Conservation (phyloP, 1,140 invertebrate genomes). For the Lepidurus apus region DNA sequence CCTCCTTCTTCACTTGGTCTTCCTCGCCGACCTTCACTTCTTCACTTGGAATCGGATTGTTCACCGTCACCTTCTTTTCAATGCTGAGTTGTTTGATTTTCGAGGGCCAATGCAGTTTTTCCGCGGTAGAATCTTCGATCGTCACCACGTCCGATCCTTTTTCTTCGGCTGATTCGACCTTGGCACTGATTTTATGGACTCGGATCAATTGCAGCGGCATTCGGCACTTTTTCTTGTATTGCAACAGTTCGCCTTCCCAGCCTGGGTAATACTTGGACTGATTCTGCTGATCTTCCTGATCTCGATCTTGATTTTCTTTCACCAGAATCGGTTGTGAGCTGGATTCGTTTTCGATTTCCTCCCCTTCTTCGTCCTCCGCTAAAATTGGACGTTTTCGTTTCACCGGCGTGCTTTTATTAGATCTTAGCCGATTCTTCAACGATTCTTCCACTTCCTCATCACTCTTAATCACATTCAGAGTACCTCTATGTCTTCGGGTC, state of each 20-base stretch:
- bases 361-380: background rate
- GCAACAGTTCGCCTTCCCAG: conserved; percentile 73
- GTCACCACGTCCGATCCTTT: conserved; percentile 37
- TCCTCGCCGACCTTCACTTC: background rate
- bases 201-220: conserved; percentile 71
- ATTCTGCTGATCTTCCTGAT: conserved; percentile 40
- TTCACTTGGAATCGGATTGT: background rate
- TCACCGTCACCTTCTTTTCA: background rate
- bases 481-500: background rate
- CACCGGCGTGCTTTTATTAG: background rate
- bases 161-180: conserved; percentile 18
- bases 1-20: background rate
- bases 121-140: background rate
- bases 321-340: background rate
- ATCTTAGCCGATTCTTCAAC: background rate
- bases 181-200: conserved; percentile 46
- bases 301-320: background rate
- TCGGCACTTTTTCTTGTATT: conserved; percentile 69
- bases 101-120: too few relatives aligned
- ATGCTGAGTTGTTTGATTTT: too few relatives aligned
- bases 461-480: background rate
- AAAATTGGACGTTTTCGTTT: background rate
- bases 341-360: background rate
- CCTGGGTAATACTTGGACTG: conserved; percentile 66
- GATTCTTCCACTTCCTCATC: background rate